phyloP scores from a whole-genome alignment of 2,888 invertebrate genomes.

The Rhamphomyia laevipes region DNA sequence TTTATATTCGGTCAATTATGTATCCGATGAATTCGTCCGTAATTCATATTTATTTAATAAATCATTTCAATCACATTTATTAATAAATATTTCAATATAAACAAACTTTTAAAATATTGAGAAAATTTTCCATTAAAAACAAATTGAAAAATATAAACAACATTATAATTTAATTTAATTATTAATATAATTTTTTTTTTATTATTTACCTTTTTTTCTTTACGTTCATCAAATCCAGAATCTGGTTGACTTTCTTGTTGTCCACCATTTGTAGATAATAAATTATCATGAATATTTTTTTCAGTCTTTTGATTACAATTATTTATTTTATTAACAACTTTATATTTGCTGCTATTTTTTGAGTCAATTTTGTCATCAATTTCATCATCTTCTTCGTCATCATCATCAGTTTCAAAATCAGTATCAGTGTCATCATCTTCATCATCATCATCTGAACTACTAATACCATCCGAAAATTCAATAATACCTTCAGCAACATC shows the following conservation, averaged over 20 bases:
- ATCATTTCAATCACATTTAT: too few relatives aligned
- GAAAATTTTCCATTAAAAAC: too few relatives aligned
- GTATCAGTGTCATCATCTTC: conserved; percentile 6
- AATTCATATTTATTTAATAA: too few relatives aligned
- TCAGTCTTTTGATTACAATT: conserved; percentile 8
- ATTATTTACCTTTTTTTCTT: conserved; percentile 18
- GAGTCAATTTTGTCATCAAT: conserved; percentile 9
- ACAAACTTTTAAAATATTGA: too few relatives aligned
- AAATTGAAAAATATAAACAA: too few relatives aligned
- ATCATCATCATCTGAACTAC: conserved; percentile 5
- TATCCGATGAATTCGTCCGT: too few relatives aligned
- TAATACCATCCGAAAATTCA: conserved; percentile 2
- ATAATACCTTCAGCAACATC: conserved; percentile 14
- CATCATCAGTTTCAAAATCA: conserved; percentile 8
- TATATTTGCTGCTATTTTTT: conserved; percentile 8
- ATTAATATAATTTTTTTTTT: too few relatives aligned
- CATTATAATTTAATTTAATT: background rate
- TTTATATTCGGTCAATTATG: too few relatives aligned
- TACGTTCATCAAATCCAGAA: conserved; percentile 19
- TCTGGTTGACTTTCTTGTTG: conserved; percentile 14
- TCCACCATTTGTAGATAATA: background rate
- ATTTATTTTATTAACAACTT: conserved; percentile 4
- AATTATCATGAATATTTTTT: background rate
- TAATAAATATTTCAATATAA: too few relatives aligned
- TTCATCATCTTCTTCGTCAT: conserved; percentile 11